Percentiles rank a stretch among this genome's conserved stretches.
Evolutionary conservation across 1,140 invertebrate genomes (phyloP).

Genomic region (Drosophila kanapiae): DNA sequence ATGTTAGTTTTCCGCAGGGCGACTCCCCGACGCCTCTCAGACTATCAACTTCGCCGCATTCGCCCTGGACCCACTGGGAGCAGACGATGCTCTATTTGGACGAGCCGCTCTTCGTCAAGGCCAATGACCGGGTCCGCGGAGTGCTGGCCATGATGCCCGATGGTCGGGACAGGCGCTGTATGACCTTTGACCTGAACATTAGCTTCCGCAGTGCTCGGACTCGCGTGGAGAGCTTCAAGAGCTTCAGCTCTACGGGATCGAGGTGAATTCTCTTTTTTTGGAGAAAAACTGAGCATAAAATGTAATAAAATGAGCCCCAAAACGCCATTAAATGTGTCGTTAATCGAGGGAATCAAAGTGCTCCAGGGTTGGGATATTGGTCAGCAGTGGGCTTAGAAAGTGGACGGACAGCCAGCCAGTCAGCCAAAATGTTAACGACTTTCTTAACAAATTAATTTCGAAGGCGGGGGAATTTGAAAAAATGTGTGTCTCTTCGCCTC

Average conservation of each 20-base stretch:
- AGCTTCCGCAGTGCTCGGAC: constrained; percentile 92
- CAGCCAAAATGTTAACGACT: constrained; percentile 66
- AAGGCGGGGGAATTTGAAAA: constrained; percentile 62
- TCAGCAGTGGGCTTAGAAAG: constrained; percentile 58
- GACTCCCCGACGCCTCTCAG: not conserved
- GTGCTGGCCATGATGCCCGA: constrained; percentile 97
- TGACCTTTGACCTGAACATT: constrained; percentile 97
- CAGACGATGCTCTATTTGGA: constrained; percentile 99
- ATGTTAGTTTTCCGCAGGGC: constrained; percentile 94
- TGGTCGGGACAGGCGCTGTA: constrained; percentile 96
- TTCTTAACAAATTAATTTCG: constrained; percentile 76
- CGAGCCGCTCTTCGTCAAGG: constrained; percentile 85
- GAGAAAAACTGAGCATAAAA: constrained; percentile 15
- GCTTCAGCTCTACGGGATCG: constrained; percentile 9
- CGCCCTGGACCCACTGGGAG: constrained; percentile 99
- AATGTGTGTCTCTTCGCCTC: constrained; percentile 50
- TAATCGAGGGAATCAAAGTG: constrained; percentile 45
- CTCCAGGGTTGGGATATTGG: constrained; percentile 23
- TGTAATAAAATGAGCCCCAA: constrained; percentile 23
- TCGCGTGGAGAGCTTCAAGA: constrained; percentile 42
- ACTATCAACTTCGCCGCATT: constrained; percentile 95
- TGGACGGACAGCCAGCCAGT: constrained; percentile 38
- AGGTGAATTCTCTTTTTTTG: not conserved
- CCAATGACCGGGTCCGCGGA: constrained; percentile 95
- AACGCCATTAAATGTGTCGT: constrained; percentile 62